These are phyloP conservation scores for Adrianichthys oophorus DNA, from an alignment of 2,797 vertebrate genomes.

Conservation along the genomic window DNA sequence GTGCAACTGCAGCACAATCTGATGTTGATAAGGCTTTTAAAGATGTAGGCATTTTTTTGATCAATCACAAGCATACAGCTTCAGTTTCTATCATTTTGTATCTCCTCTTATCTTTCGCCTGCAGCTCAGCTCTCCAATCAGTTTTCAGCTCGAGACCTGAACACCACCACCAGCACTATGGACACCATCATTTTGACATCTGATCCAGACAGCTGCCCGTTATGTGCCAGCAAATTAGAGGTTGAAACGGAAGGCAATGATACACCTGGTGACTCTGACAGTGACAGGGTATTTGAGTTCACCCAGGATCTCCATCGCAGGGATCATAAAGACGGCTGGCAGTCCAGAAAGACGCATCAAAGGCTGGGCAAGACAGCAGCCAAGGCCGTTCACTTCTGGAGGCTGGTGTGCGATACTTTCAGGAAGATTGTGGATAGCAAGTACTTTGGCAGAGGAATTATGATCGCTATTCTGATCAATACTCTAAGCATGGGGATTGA, in stretches of 20 bases:
- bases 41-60: slow-evolving; percentile 1
- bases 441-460: slow-evolving; percentile 96
- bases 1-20: neutral
- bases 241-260: slow-evolving; percentile 81
- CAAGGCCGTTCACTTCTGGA: slow-evolving; percentile 86
- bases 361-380: slow-evolving; percentile 67
- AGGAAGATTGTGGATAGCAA: slow-evolving; percentile 96
- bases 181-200: slow-evolving; percentile 77
- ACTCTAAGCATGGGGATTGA: slow-evolving; percentile 98
- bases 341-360: slow-evolving; percentile 63
- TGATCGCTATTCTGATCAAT: slow-evolving; percentile 96
- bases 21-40: slow-evolving; percentile 30
- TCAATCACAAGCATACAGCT: slow-evolving; percentile 7
- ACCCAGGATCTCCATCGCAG: slow-evolving; percentile 87
- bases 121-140: slow-evolving; percentile 84
- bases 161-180: slow-evolving; percentile 81
- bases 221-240: slow-evolving; percentile 85
- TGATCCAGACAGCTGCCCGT: slow-evolving; percentile 89
- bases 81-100: neutral
- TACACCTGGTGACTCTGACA: slow-evolving; percentile 86
- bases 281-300: slow-evolving; percentile 91
- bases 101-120: slow-evolving; percentile 29
- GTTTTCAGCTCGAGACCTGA: slow-evolving; percentile 78
- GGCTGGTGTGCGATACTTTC: slow-evolving; percentile 90
- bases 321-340: slow-evolving; percentile 82